Conservation (phyloP, 2,797 vertebrate genomes). For the Macropus fuliginosus region DNA sequence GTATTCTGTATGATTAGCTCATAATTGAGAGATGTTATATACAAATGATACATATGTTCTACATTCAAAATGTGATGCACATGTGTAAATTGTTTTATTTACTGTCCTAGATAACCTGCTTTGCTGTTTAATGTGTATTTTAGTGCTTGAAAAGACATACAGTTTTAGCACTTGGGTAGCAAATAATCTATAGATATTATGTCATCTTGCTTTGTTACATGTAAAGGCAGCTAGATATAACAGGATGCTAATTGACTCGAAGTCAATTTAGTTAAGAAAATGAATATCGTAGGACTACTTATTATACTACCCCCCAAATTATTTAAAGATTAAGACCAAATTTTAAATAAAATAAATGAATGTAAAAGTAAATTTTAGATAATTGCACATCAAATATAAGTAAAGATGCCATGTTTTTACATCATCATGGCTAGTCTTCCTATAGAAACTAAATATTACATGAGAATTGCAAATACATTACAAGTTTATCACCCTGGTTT, state of each 20-base stretch:
- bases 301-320: not conserved
- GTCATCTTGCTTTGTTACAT: not conserved
- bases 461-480: not conserved
- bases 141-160: not conserved
- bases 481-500: constrained; percentile 11
- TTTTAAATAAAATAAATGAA: not conserved
- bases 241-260: not conserved
- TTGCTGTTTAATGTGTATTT: not conserved
- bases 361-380: constrained; percentile 1
- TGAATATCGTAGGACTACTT: not conserved
- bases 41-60: not conserved
- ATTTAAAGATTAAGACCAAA: not conserved
- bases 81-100: not conserved
- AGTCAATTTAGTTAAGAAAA: constrained; percentile 25
- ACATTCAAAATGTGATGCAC: not conserved
- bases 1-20: not conserved
- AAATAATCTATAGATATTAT: not conserved
- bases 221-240: not conserved
- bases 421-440: not conserved
- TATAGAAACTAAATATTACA: not conserved
- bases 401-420: not conserved
- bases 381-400: constrained; percentile 7
- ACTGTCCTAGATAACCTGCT: not conserved
- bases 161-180: not conserved
- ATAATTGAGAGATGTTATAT: not conserved